Evolutionary conservation across 2,888 invertebrate genomes (phyloP).

Genomic region (Rotaria sp.): DNA sequence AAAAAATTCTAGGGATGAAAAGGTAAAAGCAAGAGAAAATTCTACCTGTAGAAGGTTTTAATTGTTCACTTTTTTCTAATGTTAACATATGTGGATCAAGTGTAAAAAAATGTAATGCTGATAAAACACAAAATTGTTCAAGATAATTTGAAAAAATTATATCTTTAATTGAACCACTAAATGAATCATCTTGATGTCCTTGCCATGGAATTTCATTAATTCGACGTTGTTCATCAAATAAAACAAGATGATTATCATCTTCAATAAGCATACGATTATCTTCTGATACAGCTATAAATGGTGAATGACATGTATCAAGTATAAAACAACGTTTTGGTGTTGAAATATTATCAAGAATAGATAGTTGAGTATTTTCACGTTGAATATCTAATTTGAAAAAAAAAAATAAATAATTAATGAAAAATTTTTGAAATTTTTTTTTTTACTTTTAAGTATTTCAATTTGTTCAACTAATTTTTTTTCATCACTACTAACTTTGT

Average conservation of each 20-base stretch:
- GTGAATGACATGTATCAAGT: background rate
- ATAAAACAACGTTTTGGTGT: background rate
- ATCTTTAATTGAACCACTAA: background rate
- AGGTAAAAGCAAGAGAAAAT: too few relatives aligned
- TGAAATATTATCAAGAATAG: background rate
- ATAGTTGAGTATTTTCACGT: background rate
- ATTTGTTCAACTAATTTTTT: background rate
- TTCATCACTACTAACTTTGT: background rate
- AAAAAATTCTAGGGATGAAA: too few relatives aligned
- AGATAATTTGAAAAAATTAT: background rate
- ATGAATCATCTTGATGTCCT: background rate
- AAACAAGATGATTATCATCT: constrained; percentile 2
- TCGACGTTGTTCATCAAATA: background rate
- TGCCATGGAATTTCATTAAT: constrained; percentile 4
- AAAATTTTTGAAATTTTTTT: background rate
- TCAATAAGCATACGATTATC: background rate
- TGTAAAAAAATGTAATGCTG: background rate
- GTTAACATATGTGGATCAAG: background rate
- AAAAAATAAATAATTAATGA: background rate
- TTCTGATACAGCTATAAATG: background rate
- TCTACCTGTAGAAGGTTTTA: background rate
- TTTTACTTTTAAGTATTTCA: background rate
- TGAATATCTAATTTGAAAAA: background rate
- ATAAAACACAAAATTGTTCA: background rate
- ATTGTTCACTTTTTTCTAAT: background rate